These are phyloP conservation scores for Monodelphis domestica DNA, from an alignment of 2,797 vertebrate genomes.

Conservation along the genomic window DNA sequence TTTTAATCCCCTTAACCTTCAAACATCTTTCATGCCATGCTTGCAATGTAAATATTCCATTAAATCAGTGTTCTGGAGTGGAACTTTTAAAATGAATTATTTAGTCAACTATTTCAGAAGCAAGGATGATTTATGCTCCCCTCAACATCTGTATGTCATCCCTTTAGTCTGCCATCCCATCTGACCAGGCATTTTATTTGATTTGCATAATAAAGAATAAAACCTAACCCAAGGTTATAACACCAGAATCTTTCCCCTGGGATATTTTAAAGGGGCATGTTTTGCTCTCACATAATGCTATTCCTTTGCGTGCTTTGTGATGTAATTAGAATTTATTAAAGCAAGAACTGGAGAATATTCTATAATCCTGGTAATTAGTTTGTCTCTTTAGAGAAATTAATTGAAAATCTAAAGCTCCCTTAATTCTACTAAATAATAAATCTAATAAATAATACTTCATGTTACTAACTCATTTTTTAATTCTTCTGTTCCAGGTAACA, in stretches of 20 bases:
- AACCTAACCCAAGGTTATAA: conserved; percentile 52
- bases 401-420: conserved; percentile 61
- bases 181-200: conserved; percentile 66
- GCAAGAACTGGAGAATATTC: conserved; percentile 25
- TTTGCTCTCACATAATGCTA: conserved; percentile 58
- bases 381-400: conserved; percentile 35
- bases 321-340: conserved; percentile 58
- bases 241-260: conserved; percentile 54
- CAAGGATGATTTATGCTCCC: conserved; percentile 44
- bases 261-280: conserved; percentile 60
- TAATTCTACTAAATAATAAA: conserved; percentile 53
- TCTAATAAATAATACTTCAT: conserved; percentile 61
- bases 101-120: conserved; percentile 46
- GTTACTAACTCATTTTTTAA: conserved; percentile 57
- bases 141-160: not conserved
- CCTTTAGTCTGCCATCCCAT: conserved; percentile 40
- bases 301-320: conserved; percentile 57
- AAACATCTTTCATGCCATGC: not conserved
- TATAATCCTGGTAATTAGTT: conserved; percentile 62
- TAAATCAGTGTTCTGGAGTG: conserved; percentile 48
- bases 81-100: conserved; percentile 47
- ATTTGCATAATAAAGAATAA: conserved; percentile 59
- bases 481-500: conserved; percentile 87
- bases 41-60: conserved; percentile 36
- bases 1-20: conserved; percentile 38